phyloP scores from a whole-genome alignment of 2,113 vertebrate genomes.

The Gobius niger region DNA sequence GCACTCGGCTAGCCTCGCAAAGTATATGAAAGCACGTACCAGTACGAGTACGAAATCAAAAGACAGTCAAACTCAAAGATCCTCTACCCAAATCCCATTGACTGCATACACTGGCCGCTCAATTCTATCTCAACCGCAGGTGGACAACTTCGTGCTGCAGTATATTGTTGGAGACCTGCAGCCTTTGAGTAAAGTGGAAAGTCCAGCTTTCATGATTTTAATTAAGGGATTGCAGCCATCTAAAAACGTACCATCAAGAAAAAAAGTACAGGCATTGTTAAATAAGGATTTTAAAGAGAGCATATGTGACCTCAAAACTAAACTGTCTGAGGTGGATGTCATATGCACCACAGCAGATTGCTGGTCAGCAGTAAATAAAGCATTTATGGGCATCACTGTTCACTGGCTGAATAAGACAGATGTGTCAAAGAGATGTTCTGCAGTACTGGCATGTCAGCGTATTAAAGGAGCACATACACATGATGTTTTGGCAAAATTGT shows the following conservation, averaged over 20 bases:
- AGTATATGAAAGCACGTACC: neutral
- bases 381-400: slow-evolving; percentile 5
- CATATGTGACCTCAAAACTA: slow-evolving; percentile 5
- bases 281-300: slow-evolving; percentile 7
- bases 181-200: slow-evolving; percentile 22
- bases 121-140: neutral
- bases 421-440: neutral
- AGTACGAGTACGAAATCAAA: neutral
- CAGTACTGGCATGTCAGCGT: neutral
- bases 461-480: slow-evolving; percentile 4
- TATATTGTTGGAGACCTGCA: slow-evolving; percentile 20
- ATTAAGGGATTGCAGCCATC: slow-evolving; percentile 8
- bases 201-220: slow-evolving; percentile 10
- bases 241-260: slow-evolving; percentile 8
- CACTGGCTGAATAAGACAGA: slow-evolving; percentile 22
- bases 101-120: neutral
- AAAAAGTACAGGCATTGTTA: slow-evolving; percentile 9
- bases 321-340: neutral
- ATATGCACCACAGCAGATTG: neutral
- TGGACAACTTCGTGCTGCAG: slow-evolving; percentile 7
- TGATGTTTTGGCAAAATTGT: too few relatives aligned
- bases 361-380: neutral
- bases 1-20: neutral
- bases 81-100: neutral
- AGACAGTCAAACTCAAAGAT: neutral